Evolutionary conservation across 1,140 invertebrate genomes (phyloP).

Genomic region (Lepidurus couesii): DNA sequence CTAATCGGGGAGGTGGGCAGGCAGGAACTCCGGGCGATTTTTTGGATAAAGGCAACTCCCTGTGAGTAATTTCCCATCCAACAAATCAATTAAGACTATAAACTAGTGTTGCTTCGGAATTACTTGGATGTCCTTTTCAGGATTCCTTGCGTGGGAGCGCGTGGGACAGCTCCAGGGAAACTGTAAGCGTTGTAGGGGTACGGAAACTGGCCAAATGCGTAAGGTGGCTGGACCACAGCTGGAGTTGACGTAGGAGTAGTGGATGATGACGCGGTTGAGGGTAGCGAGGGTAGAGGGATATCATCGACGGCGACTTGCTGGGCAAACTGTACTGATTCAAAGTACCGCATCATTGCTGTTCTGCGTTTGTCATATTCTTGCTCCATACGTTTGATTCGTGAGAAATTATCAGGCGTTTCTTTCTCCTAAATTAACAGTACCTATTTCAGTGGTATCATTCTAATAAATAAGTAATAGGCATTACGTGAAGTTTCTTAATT

Average conservation of each 20-base stretch:
- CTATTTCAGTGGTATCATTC: conserved; percentile 31
- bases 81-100: neutral
- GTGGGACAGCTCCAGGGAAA: conserved; percentile 47
- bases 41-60: conserved; percentile 12
- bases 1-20: conserved; percentile 28
- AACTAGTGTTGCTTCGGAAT: neutral
- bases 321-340: conserved; percentile 86
- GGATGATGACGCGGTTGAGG: conserved; percentile 40
- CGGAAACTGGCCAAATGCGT: conserved; percentile 64
- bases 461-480: conserved; percentile 59
- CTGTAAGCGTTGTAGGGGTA: conserved; percentile 62
- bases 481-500: conserved; percentile 80
- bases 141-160: conserved; percentile 55
- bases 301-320: conserved; percentile 95
- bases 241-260: conserved; percentile 26
- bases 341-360: conserved; percentile 80
- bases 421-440: conserved; percentile 53
- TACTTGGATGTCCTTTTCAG: conserved; percentile 59
- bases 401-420: conserved; percentile 91
- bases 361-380: conserved; percentile 87
- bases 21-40: conserved; percentile 33
- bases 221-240: conserved; percentile 29
- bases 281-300: conserved; percentile 75
- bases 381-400: conserved; percentile 82
- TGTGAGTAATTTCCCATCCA: neutral